phyloP scores from a whole-genome alignment of 2,797 vertebrate genomes.

The Macropodus opercularis region DNA sequence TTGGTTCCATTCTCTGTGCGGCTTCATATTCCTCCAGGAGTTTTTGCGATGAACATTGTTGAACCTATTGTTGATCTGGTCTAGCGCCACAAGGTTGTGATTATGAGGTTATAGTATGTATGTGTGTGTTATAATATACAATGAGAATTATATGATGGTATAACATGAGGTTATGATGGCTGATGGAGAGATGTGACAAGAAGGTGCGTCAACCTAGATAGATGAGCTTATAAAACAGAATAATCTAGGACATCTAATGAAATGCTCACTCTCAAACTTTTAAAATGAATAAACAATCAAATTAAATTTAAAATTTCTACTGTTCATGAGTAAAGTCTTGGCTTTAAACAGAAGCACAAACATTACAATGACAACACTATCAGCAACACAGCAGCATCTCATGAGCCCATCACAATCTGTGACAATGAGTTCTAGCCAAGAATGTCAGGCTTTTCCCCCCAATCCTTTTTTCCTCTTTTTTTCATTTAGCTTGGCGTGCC shows the following conservation, averaged over 20 bases:
- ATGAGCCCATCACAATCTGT: conserved; percentile 74
- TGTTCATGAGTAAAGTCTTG: conserved; percentile 47
- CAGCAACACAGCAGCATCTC: conserved; percentile 74
- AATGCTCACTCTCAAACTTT: conserved; percentile 17
- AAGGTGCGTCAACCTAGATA: too few relatives aligned
- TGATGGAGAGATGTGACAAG: too few relatives aligned
- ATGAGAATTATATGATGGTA: too few relatives aligned
- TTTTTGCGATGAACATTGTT: too few relatives aligned
- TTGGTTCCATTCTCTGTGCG: too few relatives aligned
- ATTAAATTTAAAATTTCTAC: conserved; percentile 19
- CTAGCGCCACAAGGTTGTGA: too few relatives aligned
- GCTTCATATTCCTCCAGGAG: too few relatives aligned
- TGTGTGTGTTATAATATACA: too few relatives aligned
- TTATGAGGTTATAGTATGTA: too few relatives aligned
- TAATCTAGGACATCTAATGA: neutral
- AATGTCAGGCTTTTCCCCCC: conserved; percentile 47
- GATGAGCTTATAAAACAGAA: conserved; percentile 10
- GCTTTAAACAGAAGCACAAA: conserved; percentile 60
- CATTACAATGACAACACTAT: conserved; percentile 73
- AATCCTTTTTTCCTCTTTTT: conserved; percentile 44
- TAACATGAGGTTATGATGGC: too few relatives aligned
- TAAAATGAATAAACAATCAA: conserved; percentile 26
- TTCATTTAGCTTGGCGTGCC: conserved; percentile 67
- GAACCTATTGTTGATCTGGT: too few relatives aligned
- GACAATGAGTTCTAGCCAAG: conserved; percentile 69